Evolutionary conservation across 2,888 invertebrate genomes (phyloP).

Genomic region (Nowickia ferox): DNA sequence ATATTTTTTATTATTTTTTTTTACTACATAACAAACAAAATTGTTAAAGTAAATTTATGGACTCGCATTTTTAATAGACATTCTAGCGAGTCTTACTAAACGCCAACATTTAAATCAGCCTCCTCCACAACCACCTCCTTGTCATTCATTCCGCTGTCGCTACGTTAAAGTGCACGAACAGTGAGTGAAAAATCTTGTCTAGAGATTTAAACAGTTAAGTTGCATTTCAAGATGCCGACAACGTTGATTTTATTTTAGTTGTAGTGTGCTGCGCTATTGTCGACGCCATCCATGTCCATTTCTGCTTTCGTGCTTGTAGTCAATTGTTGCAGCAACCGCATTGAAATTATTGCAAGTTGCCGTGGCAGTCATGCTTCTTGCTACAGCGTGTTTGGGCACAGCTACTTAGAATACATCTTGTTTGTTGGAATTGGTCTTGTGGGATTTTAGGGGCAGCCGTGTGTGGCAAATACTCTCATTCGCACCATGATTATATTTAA

Average conservation of each 20-base stretch:
- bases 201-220: constrained; percentile 59
- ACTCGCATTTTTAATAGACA: constrained; percentile 64
- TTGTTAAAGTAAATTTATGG: constrained; percentile 65
- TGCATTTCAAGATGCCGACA: constrained; percentile 64
- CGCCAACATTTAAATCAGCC: constrained; percentile 24
- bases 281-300: constrained; percentile 10
- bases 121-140: constrained; percentile 52
- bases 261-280: background rate
- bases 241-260: constrained; percentile 1
- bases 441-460: constrained; percentile 22
- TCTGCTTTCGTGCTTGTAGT: constrained; percentile 21
- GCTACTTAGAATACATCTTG: constrained; percentile 36
- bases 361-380: constrained; percentile 38
- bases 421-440: constrained; percentile 43
- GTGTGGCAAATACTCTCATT: constrained; percentile 20
- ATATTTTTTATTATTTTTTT: constrained; percentile 9
- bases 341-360: constrained; percentile 10
- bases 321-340: constrained; percentile 36
- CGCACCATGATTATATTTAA: constrained; percentile 50
- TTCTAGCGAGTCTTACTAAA: constrained; percentile 52
- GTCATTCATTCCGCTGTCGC: constrained; percentile 26
- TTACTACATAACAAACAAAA: constrained; percentile 54
- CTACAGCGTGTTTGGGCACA: constrained; percentile 25
- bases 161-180: constrained; percentile 34
- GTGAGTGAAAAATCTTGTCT: constrained; percentile 42